Conservation (phyloP, 2,888 invertebrate genomes). For the Agonopterix subpropinquella region DNA sequence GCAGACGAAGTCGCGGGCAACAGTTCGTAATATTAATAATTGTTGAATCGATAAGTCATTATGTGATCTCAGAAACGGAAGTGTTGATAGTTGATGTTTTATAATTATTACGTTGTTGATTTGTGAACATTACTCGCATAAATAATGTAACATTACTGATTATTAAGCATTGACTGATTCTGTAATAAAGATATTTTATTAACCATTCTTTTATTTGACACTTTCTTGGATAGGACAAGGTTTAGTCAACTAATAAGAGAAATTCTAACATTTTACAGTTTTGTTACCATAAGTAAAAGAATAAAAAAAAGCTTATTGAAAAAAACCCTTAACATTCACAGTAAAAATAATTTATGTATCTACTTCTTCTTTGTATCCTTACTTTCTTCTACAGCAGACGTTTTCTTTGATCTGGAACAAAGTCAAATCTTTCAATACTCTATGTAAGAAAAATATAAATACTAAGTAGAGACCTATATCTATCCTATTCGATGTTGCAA, state of each 20-base stretch:
- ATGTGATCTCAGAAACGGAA: no score
- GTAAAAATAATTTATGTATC: slow-evolving; percentile 25
- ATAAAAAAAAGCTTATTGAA: slow-evolving; percentile 9
- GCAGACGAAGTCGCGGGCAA: no score
- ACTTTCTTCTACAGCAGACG: slow-evolving; percentile 35
- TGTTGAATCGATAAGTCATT: neutral
- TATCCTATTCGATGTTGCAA: no score
- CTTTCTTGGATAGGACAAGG: neutral
- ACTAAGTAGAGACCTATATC: no score
- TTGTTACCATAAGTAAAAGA: slow-evolving; percentile 34
- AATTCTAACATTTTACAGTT: slow-evolving; percentile 13
- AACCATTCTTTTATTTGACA: neutral
- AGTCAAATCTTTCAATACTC: no score
- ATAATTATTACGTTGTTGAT: neutral
- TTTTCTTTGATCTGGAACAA: slow-evolving; percentile 46
- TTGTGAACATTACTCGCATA: slow-evolving; percentile 4
- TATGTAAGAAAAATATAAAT: no score
- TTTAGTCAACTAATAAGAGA: neutral
- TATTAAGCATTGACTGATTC: slow-evolving; percentile 26
- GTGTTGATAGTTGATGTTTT: neutral
- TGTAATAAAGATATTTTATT: slow-evolving; percentile 5
- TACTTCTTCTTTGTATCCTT: slow-evolving; percentile 32
- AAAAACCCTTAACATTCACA: slow-evolving; percentile 15
- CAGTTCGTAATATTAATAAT: no score
- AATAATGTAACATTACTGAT: slow-evolving; percentile 5